Percentiles rank a stretch among this genome's conserved stretches.
Evolutionary conservation across 2,113 vertebrate genomes (phyloP).

Genomic region (Halichoeres trimaculatus): DNA sequence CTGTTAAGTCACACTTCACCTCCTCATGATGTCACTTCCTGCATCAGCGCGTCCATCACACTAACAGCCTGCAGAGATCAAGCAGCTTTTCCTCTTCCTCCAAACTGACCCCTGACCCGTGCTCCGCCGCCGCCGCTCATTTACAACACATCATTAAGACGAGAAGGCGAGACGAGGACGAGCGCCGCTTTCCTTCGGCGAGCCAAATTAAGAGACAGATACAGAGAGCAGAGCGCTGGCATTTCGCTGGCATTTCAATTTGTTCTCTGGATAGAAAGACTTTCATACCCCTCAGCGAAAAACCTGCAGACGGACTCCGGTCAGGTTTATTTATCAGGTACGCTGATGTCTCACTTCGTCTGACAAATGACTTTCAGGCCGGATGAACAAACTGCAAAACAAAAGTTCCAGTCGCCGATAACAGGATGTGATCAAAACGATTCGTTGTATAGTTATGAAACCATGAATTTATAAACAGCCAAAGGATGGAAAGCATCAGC

Average conservation of each 20-base stretch:
- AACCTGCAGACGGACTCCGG: constrained; percentile 19
- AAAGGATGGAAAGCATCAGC: no score
- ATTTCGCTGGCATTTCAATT: constrained; percentile 49
- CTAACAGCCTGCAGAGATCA: not conserved
- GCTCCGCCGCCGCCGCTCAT: not conserved
- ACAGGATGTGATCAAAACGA: not conserved
- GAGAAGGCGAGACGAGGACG: not conserved
- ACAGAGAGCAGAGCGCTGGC: constrained; percentile 11
- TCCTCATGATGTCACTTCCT: constrained; percentile 14
- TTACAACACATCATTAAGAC: constrained; percentile 25
- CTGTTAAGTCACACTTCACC: not conserved
- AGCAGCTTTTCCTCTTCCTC: constrained; percentile 8
- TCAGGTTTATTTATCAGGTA: constrained; percentile 17
- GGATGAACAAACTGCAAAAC: not conserved
- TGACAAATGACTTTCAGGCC: not conserved
- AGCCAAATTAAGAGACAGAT: constrained; percentile 12
- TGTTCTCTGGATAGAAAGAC: constrained; percentile 1
- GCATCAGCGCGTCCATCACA: not conserved
- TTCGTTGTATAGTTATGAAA: no score
- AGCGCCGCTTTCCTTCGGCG: not conserved
- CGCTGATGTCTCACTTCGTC: not conserved
- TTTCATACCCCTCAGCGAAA: constrained; percentile 10
- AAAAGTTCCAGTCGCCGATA: no score
- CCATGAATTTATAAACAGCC: no score
- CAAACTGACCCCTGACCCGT: constrained; percentile 7